These are phyloP conservation scores for Pandemis heparana DNA, from an alignment of 2,888 invertebrate genomes.

Conservation along the genomic window DNA sequence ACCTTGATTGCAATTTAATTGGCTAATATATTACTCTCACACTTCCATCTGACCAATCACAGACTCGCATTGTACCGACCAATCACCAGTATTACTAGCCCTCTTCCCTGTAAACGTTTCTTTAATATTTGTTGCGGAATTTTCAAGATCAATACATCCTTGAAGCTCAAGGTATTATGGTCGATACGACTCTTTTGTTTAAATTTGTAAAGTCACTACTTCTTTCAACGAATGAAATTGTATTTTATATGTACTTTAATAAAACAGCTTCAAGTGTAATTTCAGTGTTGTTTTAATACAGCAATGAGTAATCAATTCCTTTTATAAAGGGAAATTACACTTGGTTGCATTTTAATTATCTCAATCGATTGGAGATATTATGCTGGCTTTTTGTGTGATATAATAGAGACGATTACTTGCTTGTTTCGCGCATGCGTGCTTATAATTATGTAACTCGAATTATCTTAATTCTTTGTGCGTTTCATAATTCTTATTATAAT, in stretches of 20 bases:
- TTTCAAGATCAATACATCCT: constrained; percentile 43
- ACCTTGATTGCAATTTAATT: constrained; percentile 37
- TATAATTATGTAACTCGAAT: neutral
- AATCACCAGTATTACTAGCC: constrained; percentile 5
- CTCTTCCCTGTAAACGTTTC: constrained; percentile 14
- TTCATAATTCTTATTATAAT: too few species aligned
- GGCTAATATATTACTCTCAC: constrained; percentile 27
- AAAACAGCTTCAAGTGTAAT: neutral
- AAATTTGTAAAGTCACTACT: constrained; percentile 22
- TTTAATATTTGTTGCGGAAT: neutral
- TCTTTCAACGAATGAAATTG: neutral
- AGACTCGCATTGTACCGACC: neutral
- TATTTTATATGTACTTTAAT: neutral
- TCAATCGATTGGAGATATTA: constrained; percentile 14
- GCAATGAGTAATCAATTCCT: constrained; percentile 61
- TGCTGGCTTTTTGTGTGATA: constrained; percentile 18
- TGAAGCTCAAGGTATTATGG: constrained; percentile 49
- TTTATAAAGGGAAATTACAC: constrained; percentile 50
- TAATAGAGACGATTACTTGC: constrained; percentile 28
- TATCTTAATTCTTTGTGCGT: neutral
- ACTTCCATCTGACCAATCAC: constrained; percentile 25
- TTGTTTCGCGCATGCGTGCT: constrained; percentile 17
- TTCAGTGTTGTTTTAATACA: constrained; percentile 17
- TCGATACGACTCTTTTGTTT: constrained; percentile 50
- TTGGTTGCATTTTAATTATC: constrained; percentile 55